Percentiles rank a stretch among this genome's conserved stretches.
Conservation (phyloP, 1,140 invertebrate species). For the Eurosta solidaginis region DNA sequence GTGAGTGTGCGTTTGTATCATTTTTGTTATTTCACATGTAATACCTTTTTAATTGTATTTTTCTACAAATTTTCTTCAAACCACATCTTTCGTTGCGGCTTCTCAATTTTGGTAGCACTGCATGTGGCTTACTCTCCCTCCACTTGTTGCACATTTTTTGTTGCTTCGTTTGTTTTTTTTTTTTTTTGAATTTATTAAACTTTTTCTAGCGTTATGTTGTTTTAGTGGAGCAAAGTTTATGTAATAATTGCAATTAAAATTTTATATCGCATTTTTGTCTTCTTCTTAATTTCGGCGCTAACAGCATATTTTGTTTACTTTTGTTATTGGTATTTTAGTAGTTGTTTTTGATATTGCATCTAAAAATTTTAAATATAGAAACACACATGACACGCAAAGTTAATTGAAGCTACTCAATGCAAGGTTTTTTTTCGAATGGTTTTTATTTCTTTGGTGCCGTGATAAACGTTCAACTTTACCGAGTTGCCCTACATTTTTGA, state of each 20-base stretch:
- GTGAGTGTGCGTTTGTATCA: background rate
- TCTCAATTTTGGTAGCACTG: background rate
- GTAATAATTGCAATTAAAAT: slow-evolving; percentile 28
- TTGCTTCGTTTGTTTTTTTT: background rate
- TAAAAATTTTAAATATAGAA: background rate
- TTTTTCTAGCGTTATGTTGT: background rate
- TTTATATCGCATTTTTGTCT: slow-evolving; percentile 17
- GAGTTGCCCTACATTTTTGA: slow-evolving; percentile 1
- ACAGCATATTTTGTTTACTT: background rate
- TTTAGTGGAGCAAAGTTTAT: slow-evolving; percentile 12
- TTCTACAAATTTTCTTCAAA: background rate
- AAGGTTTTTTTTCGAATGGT: background rate
- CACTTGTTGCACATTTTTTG: background rate
- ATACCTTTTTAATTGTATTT: slow-evolving; percentile 14
- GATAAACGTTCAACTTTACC: background rate
- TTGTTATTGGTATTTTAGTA: background rate
- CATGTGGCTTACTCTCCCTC: background rate
- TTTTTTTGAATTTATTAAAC: background rate
- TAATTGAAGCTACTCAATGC: background rate
- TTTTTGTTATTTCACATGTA: background rate
- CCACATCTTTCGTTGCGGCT: background rate
- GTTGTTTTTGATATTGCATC: background rate
- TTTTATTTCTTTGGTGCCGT: background rate
- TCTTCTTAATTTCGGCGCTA: too few relatives aligned
- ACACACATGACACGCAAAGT: background rate